Conservation (phyloP, 37 sponge, comb jelly and placozoan species). For the Agelas oroides region DNA sequence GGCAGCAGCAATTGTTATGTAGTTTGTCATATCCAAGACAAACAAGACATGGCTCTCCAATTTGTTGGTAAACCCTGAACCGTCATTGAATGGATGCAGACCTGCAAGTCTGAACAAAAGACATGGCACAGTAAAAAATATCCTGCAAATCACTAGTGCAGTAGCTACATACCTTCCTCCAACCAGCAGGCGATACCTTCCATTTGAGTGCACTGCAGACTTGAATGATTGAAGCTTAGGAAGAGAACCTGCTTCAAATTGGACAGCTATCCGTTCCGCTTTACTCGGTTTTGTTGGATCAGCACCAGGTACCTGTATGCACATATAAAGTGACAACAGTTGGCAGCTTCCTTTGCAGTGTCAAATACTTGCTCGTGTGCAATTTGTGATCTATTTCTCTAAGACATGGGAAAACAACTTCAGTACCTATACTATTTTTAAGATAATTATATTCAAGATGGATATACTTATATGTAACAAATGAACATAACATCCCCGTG, state of each 20-base stretch:
- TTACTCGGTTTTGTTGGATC: not conserved
- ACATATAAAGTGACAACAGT: too few species aligned
- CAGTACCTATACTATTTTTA: too few species aligned
- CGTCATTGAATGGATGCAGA: conserved; percentile 1
- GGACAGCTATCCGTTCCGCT: not conserved
- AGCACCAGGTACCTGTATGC: not conserved
- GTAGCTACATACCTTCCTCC: conserved; percentile 34
- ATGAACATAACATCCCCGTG: too few species aligned
- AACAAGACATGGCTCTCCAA: conserved; percentile 3
- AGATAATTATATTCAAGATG: too few species aligned
- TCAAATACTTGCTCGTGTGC: too few species aligned
- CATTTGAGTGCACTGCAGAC: not conserved
- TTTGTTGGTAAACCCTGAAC: not conserved
- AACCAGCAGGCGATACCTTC: not conserved
- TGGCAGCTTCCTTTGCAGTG: too few species aligned
- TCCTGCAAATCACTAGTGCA: too few species aligned
- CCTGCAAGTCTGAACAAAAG: conserved; percentile 2
- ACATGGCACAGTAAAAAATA: too few species aligned
- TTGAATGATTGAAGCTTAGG: conserved; percentile 19
- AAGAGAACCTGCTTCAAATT: not conserved
- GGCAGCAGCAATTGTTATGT: not conserved
- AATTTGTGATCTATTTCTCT: too few species aligned
- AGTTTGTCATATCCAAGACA: not conserved
- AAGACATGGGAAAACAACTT: too few species aligned
- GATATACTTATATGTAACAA: too few species aligned